Evolutionary conservation across 2,113 vertebrate genomes (phyloP).

Genomic region (Chionodraco myersi): DNA sequence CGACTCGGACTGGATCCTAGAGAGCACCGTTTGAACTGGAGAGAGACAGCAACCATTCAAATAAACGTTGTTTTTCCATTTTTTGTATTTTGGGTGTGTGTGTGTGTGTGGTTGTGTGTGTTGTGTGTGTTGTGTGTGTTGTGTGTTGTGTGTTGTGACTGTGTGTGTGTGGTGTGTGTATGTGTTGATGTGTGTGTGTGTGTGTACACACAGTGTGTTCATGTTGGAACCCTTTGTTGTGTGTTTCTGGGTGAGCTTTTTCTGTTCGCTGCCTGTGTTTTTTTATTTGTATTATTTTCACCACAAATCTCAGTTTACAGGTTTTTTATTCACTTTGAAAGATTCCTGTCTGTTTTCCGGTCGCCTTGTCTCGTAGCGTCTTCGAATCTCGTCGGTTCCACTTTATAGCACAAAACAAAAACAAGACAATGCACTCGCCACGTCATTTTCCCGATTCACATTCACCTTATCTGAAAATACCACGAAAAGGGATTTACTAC

Average conservation of each 20-base stretch:
- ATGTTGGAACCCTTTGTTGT: slow-evolving; percentile 36
- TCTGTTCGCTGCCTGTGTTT: slow-evolving; percentile 31
- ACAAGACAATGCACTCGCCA: slow-evolving; percentile 67
- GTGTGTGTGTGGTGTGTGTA: too few species aligned
- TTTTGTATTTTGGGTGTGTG: slow-evolving; percentile 17
- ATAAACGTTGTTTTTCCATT: slow-evolving; percentile 52
- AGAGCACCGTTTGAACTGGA: slow-evolving; percentile 91
- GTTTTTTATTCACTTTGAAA: slow-evolving; percentile 40
- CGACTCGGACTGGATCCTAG: slow-evolving; percentile 93
- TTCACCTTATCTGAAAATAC: slow-evolving; percentile 72
- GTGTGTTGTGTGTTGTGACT: slow-evolving; percentile 33
- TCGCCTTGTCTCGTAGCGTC: slow-evolving; percentile 79
- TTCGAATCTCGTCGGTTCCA: slow-evolving; percentile 77
- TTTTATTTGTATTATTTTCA: slow-evolving; percentile 46
- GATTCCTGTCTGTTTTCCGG: slow-evolving; percentile 39
- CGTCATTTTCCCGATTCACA: slow-evolving; percentile 52
- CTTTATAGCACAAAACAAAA: slow-evolving; percentile 80
- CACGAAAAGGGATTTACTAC: slow-evolving; percentile 62
- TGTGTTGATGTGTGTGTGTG: too few species aligned
- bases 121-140: too few species aligned
- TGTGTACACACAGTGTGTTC: slow-evolving; percentile 15
- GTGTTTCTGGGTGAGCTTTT: slow-evolving; percentile 25
- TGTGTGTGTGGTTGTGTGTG: too few species aligned
- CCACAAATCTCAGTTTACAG: slow-evolving; percentile 56
- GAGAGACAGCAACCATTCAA: slow-evolving; percentile 32